Percentiles rank a stretch among this genome's conserved stretches.
These are phyloP conservation scores for Hydractinia symbiolongicarpus DNA, from an alignment of 30 jellyfish, hydroid and myxozoan species.

Conservation along the genomic window DNA sequence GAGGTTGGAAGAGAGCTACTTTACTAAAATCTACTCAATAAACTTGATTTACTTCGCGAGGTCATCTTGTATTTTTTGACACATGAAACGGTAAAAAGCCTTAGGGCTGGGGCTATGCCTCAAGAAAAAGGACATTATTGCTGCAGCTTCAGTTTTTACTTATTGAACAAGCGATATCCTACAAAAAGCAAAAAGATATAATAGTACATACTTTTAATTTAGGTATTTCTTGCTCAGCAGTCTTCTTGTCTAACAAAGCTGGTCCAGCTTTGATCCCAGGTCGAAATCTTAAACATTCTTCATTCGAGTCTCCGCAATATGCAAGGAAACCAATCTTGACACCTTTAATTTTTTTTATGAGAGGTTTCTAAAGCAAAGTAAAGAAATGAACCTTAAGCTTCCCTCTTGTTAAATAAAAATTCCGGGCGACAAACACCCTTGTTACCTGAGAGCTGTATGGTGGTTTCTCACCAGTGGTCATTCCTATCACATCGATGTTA, in stretches of 20 bases:
- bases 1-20: too few species aligned
- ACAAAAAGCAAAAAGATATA: not conserved
- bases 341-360: slow-evolving; percentile 59
- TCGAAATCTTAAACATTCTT: slow-evolving; percentile 33
- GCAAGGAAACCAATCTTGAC: slow-evolving; percentile 68
- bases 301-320: slow-evolving; percentile 56
- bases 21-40: too few species aligned
- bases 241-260: slow-evolving; percentile 21
- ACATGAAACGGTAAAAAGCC: too few species aligned
- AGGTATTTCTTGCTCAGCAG: slow-evolving; percentile 13
- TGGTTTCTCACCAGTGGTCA: slow-evolving; percentile 22
- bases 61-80: too few species aligned
- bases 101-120: too few species aligned
- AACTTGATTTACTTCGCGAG: too few species aligned
- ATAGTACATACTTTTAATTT: not conserved
- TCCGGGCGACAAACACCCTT: too few species aligned
- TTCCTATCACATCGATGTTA: slow-evolving; percentile 50
- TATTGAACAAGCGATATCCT: too few species aligned
- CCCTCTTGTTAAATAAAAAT: too few species aligned
- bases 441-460: slow-evolving; percentile 26
- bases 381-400: not conserved
- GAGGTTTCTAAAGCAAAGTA: slow-evolving; percentile 32
- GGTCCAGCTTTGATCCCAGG: slow-evolving; percentile 22
- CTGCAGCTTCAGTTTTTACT: too few species aligned
- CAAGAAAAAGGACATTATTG: too few species aligned